Evolutionary conservation across 2,797 vertebrate species (phyloP), one percentile per base, ranked within the genome.

Genomic region (Chromobotia macracanthus): DNA sequence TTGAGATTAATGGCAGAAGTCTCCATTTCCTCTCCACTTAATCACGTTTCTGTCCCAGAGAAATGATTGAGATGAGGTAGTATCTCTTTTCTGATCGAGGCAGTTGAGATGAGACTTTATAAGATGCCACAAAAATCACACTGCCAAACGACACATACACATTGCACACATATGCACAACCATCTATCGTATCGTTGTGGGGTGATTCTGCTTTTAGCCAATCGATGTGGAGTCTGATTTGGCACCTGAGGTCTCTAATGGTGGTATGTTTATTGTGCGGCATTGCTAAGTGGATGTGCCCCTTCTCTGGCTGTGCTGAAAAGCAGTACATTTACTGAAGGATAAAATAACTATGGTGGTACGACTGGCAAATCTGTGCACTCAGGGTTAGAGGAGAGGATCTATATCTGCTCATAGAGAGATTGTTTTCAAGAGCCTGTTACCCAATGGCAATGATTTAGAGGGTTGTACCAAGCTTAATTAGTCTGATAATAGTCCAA

Each of bases 221-320:
- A 86, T 87, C 79, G 70, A 81, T 87, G 79, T 79, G 56, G 71
- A 81, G 81, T 77, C 80, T 84, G 72, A 44, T 87, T 89, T 85
- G 86, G 78, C 83, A 78, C 80, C 80, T 75, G 55, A 61, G 80
- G 81, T 83, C 76, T 72, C 84, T 87, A 86, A 92, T 92, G 86
- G 88, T 75, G 73, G 81, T 85, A 83, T 80, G 85, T 89, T 89
- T 90, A 90, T 89, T 82, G 80, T 84, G 82, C 72, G 13, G 28
- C 71, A 80, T 81, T 70, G 77, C 87, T 90, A 89, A 91, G 89
- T 91, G 90, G 87, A 88, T 73, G 75, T 72, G 83, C 80, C 84
- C 80, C 83, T 84, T 65, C 6, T 80, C 78, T 76, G 82, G 76
- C 80, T 41, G 19, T 71, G 83, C 80, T 86, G 84, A 72, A 83